Conservation (phyloP, 1,140 invertebrate species). For the Hormaphis cornu region DNA sequence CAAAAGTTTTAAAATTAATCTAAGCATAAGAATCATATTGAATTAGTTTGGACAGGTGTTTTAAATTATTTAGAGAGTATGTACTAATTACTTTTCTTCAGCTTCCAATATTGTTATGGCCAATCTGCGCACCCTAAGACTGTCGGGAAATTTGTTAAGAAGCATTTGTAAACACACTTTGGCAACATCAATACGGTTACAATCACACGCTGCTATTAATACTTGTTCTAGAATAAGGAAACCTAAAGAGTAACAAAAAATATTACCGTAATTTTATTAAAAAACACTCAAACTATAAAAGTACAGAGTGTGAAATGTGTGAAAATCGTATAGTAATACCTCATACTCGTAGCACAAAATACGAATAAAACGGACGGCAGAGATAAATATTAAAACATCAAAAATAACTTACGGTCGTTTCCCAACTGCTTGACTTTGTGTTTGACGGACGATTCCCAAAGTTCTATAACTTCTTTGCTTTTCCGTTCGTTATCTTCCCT, state of each 20-base stretch:
- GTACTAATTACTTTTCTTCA: slow-evolving; percentile 57
- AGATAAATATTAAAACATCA: neutral
- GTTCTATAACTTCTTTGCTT: slow-evolving; percentile 76
- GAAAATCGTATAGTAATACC: too few species aligned
- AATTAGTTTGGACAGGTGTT: neutral
- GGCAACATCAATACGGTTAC: slow-evolving; percentile 65
- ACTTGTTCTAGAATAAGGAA: slow-evolving; percentile 88
- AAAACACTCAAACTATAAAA: too few species aligned
- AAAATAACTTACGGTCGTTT: slow-evolving; percentile 69
- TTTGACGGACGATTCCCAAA: slow-evolving; percentile 73
- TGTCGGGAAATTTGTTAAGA: slow-evolving; percentile 78
- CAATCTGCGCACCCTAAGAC: slow-evolving; percentile 74
- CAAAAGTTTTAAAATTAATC: neutral
- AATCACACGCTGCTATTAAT: slow-evolving; percentile 84
- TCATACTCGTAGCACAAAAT: too few species aligned
- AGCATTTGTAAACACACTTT: slow-evolving; percentile 69
- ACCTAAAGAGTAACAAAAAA: slow-evolving; percentile 52
- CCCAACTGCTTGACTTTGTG: slow-evolving; percentile 69
- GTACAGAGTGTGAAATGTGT: too few species aligned
- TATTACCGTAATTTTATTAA: slow-evolving; percentile 13
- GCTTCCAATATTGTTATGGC: slow-evolving; percentile 82
- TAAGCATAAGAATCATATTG: neutral
- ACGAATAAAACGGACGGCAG: too few species aligned
- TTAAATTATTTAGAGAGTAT: neutral
- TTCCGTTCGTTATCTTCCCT: slow-evolving; percentile 83